Base-by-base conservation (phyloP, 1,140 invertebrate genomes). In the Metaphire vulgaris region DNA sequence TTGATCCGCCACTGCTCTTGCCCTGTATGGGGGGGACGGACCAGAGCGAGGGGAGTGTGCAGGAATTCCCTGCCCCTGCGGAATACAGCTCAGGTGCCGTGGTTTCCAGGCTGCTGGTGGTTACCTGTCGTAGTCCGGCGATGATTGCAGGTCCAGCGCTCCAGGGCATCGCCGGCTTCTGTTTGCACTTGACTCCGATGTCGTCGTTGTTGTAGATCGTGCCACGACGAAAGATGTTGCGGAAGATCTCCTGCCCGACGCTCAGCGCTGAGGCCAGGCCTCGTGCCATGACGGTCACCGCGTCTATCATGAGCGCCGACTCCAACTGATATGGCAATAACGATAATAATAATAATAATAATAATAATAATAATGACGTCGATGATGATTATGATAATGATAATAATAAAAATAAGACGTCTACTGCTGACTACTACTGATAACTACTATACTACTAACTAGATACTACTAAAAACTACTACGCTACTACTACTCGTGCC, bases 241-340 rank as follows among this genome's bases (percentile, higher is more conserved):
- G 76, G 68, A 84, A 84, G 0, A 82, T 77, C 0, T 79, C 78
- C 2, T 77, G 73, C 65, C 83, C 75, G 21, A 82, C 77, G 29
- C 72, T 65, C 69, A 83, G 34, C 78, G 85, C 81, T 15, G 71
- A 72, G n/a, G 74, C 69, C 16, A 86, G 78, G 1, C 82, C 81
- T 15, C 76, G 76, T 2, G 80, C 81, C 0, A 86, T 81, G 12
- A 83, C 77, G 0, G 75, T 71, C 2, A 84, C 74, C 2, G 81
- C 80, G 76, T 86, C 84, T 29, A 84, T 81, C 0, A 82, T 80
- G 69, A 86, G 71, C 0, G 83, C 84, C 1, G 83, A 80, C 15
- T 82, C 80, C 0, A 82, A 79, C 83, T 84, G 79, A n/a, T 74
- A 28, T n/a, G 32, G 26, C 30, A 71, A 0, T 16, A n/a, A 29